Evolutionary conservation across 2,888 invertebrate species (phyloP).

Genomic region (Drosophila recens): DNA sequence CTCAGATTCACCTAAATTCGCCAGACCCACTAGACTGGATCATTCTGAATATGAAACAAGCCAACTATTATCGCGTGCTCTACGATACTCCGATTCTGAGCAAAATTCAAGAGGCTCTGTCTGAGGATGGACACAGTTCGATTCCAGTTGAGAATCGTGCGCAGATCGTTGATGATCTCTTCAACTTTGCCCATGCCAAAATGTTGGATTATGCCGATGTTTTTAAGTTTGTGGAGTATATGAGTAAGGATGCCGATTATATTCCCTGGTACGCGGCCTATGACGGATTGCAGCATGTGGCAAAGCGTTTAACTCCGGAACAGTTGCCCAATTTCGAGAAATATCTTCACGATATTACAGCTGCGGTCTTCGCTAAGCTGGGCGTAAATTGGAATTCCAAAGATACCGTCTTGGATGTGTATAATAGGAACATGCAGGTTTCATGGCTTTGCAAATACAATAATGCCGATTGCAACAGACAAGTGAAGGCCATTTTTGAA

Average conservation of each 20-base stretch:
- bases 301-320: conserved; percentile 49
- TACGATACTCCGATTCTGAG: conserved; percentile 89
- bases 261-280: conserved; percentile 91
- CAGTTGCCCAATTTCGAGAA: conserved; percentile 57
- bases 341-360: conserved; percentile 86
- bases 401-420: conserved; percentile 87
- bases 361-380: conserved; percentile 85
- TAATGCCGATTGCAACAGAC: conserved; percentile 86
- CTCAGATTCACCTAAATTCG: conserved; percentile 27
- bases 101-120: conserved; percentile 58
- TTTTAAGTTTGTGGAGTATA: conserved; percentile 89
- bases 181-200: conserved; percentile 88
- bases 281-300: conserved; percentile 45
- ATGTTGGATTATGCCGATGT: conserved; percentile 81
- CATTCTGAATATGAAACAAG: conserved; percentile 79
- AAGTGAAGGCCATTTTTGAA: conserved; percentile 76
- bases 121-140: conserved; percentile 48
- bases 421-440: conserved; percentile 87
- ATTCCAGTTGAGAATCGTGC: conserved; percentile 88
- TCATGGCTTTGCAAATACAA: conserved; percentile 89
- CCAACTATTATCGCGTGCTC: conserved; percentile 88
- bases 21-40: conserved; percentile 74
- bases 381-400: conserved; percentile 82
- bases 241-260: conserved; percentile 89
- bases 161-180: conserved; percentile 91